Conservation (phyloP, 2,797 vertebrate genomes). For the Melanotaenia pygmaea region DNA sequence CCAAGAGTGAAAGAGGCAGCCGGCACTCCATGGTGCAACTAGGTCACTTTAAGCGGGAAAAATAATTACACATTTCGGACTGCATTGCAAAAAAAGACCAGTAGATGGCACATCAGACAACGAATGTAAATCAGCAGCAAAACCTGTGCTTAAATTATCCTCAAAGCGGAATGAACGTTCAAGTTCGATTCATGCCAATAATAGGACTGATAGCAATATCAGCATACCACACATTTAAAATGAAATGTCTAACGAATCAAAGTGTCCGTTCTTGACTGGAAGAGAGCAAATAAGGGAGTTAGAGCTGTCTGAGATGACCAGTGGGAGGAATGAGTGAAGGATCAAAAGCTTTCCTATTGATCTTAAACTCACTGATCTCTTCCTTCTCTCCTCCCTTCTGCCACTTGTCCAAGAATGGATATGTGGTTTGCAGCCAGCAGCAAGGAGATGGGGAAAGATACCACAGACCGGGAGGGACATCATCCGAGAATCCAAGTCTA, state of each 20-base stretch:
- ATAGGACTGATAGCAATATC: neutral
- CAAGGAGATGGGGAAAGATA: constrained; percentile 23
- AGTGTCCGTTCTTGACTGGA: neutral
- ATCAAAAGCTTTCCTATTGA: constrained; percentile 72
- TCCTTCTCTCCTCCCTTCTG: constrained; percentile 49
- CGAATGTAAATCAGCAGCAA: constrained; percentile 27
- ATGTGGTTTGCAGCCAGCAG: constrained; percentile 41
- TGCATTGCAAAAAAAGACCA: constrained; percentile 54
- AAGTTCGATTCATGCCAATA: neutral
- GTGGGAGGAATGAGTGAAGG: constrained; percentile 53
- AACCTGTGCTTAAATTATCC: neutral
- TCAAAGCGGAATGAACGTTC: neutral
- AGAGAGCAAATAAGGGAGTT: constrained; percentile 2
- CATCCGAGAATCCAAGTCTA: constrained; percentile 57
- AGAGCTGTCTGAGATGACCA: constrained; percentile 38
- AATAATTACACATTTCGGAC: neutral
- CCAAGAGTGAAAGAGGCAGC: neutral
- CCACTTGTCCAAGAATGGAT: constrained; percentile 42
- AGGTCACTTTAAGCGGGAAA: constrained; percentile 72
- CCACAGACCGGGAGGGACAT: constrained; percentile 39
- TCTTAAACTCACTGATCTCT: constrained; percentile 56
- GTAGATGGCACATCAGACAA: constrained; percentile 69
- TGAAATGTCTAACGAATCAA: constrained; percentile 9
- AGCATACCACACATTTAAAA: neutral
- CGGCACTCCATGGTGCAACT: constrained; percentile 39